phyloP scores from a whole-genome alignment of 2,888 invertebrate species.

The Megalurothrips usitatus region DNA sequence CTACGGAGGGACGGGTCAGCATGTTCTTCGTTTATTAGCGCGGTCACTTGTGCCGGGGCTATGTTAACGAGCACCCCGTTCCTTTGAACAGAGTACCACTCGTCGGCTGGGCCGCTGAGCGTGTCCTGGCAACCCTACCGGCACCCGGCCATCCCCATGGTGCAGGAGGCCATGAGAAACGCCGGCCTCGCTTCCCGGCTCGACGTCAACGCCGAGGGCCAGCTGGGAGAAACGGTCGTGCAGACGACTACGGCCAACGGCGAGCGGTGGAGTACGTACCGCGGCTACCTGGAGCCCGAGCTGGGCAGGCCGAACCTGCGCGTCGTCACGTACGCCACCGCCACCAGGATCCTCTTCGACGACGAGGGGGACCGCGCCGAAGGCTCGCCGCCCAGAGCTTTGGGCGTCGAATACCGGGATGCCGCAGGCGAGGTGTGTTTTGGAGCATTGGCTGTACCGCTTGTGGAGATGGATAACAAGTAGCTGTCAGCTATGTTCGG shows the following conservation, averaged over 20 bases:
- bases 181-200: constrained; percentile 45
- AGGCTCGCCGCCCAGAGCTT: constrained; percentile 51
- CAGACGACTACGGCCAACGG: constrained; percentile 41
- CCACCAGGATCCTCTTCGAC: constrained; percentile 52
- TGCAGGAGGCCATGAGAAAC: constrained; percentile 43
- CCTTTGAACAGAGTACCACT: neutral
- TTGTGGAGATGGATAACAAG: too few relatives aligned
- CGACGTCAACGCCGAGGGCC: constrained; percentile 44
- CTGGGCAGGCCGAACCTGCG: constrained; percentile 42
- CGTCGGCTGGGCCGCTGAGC: neutral
- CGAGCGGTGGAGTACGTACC: constrained; percentile 48
- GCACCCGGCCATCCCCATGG: constrained; percentile 44
- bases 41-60: too few relatives aligned
- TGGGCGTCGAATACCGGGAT: constrained; percentile 68
- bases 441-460: too few relatives aligned
- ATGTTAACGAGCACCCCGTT: too few relatives aligned
- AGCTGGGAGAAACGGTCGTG: constrained; percentile 37
- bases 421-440: constrained; percentile 30
- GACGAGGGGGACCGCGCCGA: constrained; percentile 42
- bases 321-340: constrained; percentile 50
- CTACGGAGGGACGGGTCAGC: too few relatives aligned
- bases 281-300: constrained; percentile 50
- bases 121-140: constrained; percentile 43
- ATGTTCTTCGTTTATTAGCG: too few relatives aligned
- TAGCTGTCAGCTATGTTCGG: too few relatives aligned